Percentiles rank a stretch among this genome's conserved stretches.
Evolutionary conservation across 2,797 vertebrate species (phyloP).

Genomic region (Diplodus puntazzo): DNA sequence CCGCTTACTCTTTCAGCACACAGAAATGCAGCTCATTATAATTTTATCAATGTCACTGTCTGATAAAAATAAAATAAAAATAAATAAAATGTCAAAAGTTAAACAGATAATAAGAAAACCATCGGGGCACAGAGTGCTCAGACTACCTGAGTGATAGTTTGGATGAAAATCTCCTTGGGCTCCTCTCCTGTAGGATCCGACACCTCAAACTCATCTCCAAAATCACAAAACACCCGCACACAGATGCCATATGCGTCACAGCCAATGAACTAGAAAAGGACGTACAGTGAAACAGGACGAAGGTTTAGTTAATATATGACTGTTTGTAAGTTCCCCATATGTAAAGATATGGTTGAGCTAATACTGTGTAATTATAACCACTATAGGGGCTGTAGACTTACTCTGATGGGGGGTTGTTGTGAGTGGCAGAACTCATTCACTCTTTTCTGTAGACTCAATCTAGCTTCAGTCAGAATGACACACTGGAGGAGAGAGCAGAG

Average conservation of each 20-base stretch:
- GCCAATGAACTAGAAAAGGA: constrained; percentile 90
- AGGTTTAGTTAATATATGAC: constrained; percentile 10
- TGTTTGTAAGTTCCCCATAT: neutral
- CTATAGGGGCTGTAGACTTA: constrained; percentile 66
- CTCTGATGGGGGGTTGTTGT: constrained; percentile 94
- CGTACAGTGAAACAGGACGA: neutral
- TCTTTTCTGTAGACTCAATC: constrained; percentile 90
- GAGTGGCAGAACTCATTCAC: constrained; percentile 94
- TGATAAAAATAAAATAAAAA: neutral
- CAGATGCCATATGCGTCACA: constrained; percentile 94
- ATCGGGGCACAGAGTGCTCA: neutral
- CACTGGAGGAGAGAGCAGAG: constrained; percentile 85
- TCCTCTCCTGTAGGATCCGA: constrained; percentile 97
- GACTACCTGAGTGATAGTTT: constrained; percentile 93
- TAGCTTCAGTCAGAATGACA: constrained; percentile 94
- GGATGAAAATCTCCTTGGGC: constrained; percentile 97
- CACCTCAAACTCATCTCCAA: constrained; percentile 96
- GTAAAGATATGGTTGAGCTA: neutral
- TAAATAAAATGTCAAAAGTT: neutral
- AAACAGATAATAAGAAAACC: neutral
- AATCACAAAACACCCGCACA: constrained; percentile 96
- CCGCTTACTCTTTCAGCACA: neutral
- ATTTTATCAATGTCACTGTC: neutral
- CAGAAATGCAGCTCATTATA: neutral
- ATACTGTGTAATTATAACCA: constrained; percentile 1